Base-by-base conservation (phyloP, 2,113 vertebrate genomes). In the Girardinichthys multiradiatus region DNA sequence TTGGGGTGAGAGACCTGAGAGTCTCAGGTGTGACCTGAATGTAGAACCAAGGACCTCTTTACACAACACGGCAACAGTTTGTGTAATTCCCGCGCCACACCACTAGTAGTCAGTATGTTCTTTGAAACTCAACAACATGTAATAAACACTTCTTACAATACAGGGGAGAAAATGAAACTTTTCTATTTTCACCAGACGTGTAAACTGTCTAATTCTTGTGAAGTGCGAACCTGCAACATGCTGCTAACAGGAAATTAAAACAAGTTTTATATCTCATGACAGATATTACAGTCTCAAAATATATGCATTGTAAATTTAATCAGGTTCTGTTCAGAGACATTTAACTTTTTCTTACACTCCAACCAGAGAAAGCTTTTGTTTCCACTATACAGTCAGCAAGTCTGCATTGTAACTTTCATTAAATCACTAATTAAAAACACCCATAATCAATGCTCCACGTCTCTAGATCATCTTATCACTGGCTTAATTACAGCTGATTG, bases 371-470 rank as follows among this genome's bases (percentile, higher is more conserved):
- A 26, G n/a, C 30, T 48, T 86, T 80, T 26, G 69, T 82, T 83
- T 63, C 60, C 57, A 72, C 45, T 28, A 58, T 61, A 81, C 64
- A 78, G 45, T 67, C 77, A 88, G 19, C 69, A 30, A 65, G 27
- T 51, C 54, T 33, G 33, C 59, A 39, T 29, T 45, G 70, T 63
- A 35, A 42, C 59, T 12, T 66, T 77, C 72, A 80, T 87, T 86
- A 83, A 83, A 76, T 57, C 30, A 59, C 83, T 77, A 79, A 90
- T 91, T 86, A 82, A 87, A 63, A 82, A 65, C 58, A 31, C n/a
- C 74, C 72, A 39, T 37, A 69, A 59, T 80, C 79, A 65, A 33
- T 65, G 83, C 70, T 75, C 48, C 71, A 67, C 54, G 78, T 71
- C 66, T 68, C 51, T 68, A 71, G 68, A 83, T 82, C 77, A 72